Evolutionary conservation across 2,113 vertebrate genomes (phyloP), one percentile per base, ranked within the genome.

Genomic region (Gymnocephalus cernua): DNA sequence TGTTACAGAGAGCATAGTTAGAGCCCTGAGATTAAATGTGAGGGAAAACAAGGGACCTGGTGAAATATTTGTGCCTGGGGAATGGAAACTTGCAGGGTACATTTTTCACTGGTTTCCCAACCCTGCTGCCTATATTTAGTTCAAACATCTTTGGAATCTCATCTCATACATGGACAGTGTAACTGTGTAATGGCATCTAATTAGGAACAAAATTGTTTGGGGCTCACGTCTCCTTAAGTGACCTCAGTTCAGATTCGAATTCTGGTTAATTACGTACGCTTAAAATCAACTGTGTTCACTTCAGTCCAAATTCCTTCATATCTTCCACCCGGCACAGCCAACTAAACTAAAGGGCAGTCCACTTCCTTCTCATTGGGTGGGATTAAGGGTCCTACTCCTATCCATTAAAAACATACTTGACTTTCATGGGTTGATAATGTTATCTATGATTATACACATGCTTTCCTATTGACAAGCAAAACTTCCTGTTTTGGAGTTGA

Each of bases 371-470:
- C 32, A 54, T 1, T 47, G 38, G 45, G 50, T 21, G 47, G 50
- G 29, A 48, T 85, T 56, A 63, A 64, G 0, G 18, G 4, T 66
- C 44, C 10, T 7, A 2, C 27, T 44, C 6, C 0, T 62, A 64
- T 51, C 59, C 32, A 75, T 70, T 61, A 12, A 71, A 41, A 86
- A 83, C 13, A 57, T 64, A 68, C 53, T 71, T 67, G 25, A 67
- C 63, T 74, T 47, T 66, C 15, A 79, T 74, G 16, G 18, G 50
- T 27, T 78, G 50, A 80, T 50, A 72, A 18, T 29, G 61, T 88
- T 94, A 94, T 94, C 88, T 91, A 4, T 51, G 27, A 65, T 65
- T 73, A 45, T 63, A 68, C 91, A 94, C 66, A 85, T 50, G 58
- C 35, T 83, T 89, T 88, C 90, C 88, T 83, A 44, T 74, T 80